A percentile compares a stretch with the other conserved stretches of the same genome.
Conservation (phyloP, 2,797 vertebrate genomes). For the Chrysocyon brachyurus region DNA sequence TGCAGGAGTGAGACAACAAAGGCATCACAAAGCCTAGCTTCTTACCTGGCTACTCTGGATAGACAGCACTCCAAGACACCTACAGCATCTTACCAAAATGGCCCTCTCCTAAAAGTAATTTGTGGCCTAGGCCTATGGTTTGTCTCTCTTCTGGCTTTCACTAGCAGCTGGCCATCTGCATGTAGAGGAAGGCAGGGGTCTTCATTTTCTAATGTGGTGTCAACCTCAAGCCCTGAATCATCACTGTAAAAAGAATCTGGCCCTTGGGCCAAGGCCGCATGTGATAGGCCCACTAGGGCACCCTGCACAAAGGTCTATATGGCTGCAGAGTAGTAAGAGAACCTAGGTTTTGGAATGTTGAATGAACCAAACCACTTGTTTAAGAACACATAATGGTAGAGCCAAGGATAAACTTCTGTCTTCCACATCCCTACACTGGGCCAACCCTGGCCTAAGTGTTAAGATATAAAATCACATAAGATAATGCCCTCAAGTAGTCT, state of each 20-base stretch:
- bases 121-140: neutral
- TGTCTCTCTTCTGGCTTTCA: conserved; percentile 23
- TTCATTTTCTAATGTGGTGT: conserved; percentile 14
- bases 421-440: neutral
- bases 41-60: conserved; percentile 8
- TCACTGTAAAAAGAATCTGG: conserved; percentile 15
- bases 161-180: neutral
- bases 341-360: neutral
- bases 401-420: neutral
- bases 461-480: conserved; percentile 16
- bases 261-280: neutral
- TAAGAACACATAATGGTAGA: neutral
- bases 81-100: conserved; percentile 31
- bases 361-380: neutral
- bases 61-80: neutral
- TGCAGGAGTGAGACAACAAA: neutral
- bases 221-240: conserved; percentile 28
- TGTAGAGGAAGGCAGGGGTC: neutral
- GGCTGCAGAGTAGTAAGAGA: neutral
- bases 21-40: conserved; percentile 11
- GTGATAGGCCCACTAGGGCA: neutral
- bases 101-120: neutral
- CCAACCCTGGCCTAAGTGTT: neutral
- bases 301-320: neutral
- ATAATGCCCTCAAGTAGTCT: neutral